These are phyloP conservation scores for Cheilosia vulpina DNA, from an alignment of 2,888 invertebrate species.

Conservation along the genomic window DNA sequence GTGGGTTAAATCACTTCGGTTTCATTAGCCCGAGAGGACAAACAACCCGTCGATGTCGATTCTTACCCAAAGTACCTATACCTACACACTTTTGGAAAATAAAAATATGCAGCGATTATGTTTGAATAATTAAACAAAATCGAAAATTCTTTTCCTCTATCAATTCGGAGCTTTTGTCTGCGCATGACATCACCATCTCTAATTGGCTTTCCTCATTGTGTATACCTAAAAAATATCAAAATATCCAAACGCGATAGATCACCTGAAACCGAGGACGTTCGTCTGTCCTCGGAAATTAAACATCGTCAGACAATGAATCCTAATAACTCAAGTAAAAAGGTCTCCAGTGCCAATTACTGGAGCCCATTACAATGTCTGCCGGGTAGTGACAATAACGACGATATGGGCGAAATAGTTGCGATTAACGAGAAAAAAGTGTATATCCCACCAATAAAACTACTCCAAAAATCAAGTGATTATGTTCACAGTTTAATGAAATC, in stretches of 20 bases:
- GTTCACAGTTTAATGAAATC: constrained; percentile 3
- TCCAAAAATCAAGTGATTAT: constrained; percentile 6
- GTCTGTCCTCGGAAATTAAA: too few relatives aligned
- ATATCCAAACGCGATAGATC: constrained; percentile 18
- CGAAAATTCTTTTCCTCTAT: too few relatives aligned
- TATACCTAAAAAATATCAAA: background rate
- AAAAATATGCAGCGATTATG: too few relatives aligned
- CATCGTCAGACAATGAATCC: background rate
- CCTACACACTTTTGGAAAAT: too few relatives aligned
- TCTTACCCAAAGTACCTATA: too few relatives aligned
- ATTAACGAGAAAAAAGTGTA: too few relatives aligned
- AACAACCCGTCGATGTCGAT: too few relatives aligned
- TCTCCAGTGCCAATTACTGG: constrained; percentile 3
- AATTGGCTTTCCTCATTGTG: background rate
- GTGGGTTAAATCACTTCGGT: too few relatives aligned
- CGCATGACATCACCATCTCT: constrained; percentile 1
- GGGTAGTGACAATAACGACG: background rate
- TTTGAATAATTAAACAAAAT: too few relatives aligned
- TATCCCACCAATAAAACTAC: background rate
- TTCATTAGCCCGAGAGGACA: too few relatives aligned
- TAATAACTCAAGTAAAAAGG: background rate
- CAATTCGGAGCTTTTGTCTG: constrained; percentile 13
- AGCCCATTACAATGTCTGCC: too few relatives aligned
- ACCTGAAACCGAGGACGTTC: constrained; percentile 7
- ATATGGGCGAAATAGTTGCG: too few relatives aligned